Percentiles rank a stretch among this genome's conserved stretches.
phyloP scores from a whole-genome alignment of 2,797 vertebrate genomes.

The Muscicapa comitata region DNA sequence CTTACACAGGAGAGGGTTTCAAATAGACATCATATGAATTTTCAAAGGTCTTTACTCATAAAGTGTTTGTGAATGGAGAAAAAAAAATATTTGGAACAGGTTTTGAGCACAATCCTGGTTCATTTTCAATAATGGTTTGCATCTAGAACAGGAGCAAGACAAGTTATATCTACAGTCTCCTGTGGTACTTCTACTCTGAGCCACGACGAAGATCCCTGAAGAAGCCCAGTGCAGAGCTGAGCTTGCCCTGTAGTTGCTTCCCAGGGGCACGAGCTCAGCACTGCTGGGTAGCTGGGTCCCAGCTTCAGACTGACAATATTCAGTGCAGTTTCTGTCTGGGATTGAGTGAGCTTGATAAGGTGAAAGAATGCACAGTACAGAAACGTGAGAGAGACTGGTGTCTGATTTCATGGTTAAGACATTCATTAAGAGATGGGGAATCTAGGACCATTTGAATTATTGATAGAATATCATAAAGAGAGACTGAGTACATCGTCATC shows the following conservation, averaged over 20 bases:
- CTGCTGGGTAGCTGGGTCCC: background rate
- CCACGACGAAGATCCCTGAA: fast-evolving
- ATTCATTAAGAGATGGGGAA: background rate
- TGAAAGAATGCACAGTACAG: background rate
- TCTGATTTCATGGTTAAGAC: background rate
- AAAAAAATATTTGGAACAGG: background rate
- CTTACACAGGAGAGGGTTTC: background rate
- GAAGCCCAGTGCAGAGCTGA: fast-evolving
- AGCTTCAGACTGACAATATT: background rate
- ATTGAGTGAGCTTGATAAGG: background rate
- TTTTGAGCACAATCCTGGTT: background rate
- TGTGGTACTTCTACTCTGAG: background rate
- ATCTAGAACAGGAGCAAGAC: background rate
- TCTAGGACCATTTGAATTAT: background rate
- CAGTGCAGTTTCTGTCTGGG: background rate
- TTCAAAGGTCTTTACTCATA: background rate
- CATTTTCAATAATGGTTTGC: background rate
- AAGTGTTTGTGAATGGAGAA: background rate
- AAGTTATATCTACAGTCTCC: background rate
- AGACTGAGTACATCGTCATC: background rate
- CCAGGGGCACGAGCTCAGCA: fast-evolving
- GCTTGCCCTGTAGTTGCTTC: background rate
- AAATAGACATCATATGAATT: background rate
- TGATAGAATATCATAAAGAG: background rate
- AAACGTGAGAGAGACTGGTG: fast-evolving